Conservation (phyloP, 2,888 invertebrate species). For the Ophion slaviceki region DNA sequence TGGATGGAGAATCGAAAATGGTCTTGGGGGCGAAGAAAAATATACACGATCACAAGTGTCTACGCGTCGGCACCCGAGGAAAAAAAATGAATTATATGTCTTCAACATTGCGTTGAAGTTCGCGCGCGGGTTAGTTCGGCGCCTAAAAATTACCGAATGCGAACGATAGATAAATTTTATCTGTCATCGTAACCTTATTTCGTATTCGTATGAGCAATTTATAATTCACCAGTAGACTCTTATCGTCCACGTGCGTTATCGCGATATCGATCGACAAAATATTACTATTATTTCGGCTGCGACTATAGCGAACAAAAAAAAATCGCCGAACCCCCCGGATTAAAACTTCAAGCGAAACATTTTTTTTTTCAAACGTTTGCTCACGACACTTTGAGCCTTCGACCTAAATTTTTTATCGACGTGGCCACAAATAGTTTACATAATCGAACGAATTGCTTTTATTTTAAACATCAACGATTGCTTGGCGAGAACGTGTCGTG, state of each 20-base stretch:
- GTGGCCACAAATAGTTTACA: too few species aligned
- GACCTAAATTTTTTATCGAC: too few species aligned
- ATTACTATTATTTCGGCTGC: background rate
- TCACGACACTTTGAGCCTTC: too few species aligned
- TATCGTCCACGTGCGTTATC: slow-evolving; percentile 36
- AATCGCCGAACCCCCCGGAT: background rate
- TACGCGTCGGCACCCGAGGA: background rate
- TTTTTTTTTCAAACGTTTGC: too few species aligned
- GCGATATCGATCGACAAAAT: slow-evolving; percentile 14
- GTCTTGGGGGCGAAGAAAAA: background rate
- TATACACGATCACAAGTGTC: too few species aligned
- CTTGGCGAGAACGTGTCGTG: background rate
- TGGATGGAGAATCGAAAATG: background rate
- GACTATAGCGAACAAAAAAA: background rate
- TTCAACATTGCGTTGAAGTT: background rate
- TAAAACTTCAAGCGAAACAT: too few species aligned
- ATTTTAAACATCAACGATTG: too few species aligned
- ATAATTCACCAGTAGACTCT: background rate
- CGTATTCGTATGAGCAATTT: background rate
- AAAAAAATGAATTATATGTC: background rate
- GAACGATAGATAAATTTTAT: slow-evolving; percentile 51
- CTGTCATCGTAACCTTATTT: slow-evolving; percentile 24
- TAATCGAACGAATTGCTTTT: too few species aligned
- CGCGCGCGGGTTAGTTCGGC: background rate
- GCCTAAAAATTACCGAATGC: background rate